Evolutionary conservation across 2,888 invertebrate genomes (phyloP), one percentile per base, ranked within the genome.

Genomic region (Drosophila bunnanda): DNA sequence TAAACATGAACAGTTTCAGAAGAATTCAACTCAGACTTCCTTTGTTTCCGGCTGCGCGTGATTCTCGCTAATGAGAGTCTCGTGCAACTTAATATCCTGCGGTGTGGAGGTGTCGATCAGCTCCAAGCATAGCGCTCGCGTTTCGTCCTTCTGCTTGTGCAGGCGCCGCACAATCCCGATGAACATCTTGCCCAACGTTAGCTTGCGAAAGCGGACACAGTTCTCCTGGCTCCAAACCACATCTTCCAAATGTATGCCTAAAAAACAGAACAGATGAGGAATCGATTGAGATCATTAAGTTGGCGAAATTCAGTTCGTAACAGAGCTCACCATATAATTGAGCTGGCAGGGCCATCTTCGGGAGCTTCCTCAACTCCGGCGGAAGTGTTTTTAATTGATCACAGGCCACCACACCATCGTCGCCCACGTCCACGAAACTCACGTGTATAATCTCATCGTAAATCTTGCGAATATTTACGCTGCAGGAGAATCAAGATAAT

Each of bases 61-160:
- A 22, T 94, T 94, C 89, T 95, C 95, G 1, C 93, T 92, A 13
- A 96, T 94, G 64, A 97, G 92, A 80, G 94, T 92, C 73, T 95
- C 93, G 82, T 95, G 95, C 48, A 96, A 93, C 87, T 94, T 94
- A 46, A 96, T 92, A 87, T 96, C 96, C 41, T 94, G 93, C 8
- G 94, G 93, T 0, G 95, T 94, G 36, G 94, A 94, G 0, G 96
- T 96, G 87, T 97, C 96, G 61, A 96, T 94, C 41, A 97, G 93
- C 80, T 94, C 94, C 62, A 97, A 91, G 28, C 94, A 94, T 30
- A 97, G 91, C 34, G 95, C 92, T 0, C 94, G 94, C 68, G 95
- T 95, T 10, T 92, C 93, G 7, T 94, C 94, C 75, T 94, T 95
- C 13, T 92, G 93, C 75, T 94, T 94, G 22, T 94, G 94, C 10